Conservation (phyloP, 2,113 vertebrate species). For the Capreolus pygargus region DNA sequence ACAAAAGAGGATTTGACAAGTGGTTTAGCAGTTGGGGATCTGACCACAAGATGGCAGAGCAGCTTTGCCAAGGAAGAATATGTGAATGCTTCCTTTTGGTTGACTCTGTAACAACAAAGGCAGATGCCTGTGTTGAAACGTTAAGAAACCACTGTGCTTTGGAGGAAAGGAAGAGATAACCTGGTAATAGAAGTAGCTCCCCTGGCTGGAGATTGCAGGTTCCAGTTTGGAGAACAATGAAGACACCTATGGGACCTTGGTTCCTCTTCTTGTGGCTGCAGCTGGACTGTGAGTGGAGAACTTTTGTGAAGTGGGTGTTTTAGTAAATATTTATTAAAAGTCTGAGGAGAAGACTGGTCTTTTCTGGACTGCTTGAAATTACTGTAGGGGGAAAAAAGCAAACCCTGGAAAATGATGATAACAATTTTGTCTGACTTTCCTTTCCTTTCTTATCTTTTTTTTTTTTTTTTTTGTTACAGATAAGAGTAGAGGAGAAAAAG, state of each 20-base stretch:
- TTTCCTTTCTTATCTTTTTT: too few species aligned
- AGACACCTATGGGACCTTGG: not conserved
- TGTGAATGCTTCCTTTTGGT: not conserved
- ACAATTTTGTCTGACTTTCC: not conserved
- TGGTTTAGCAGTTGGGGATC: not conserved
- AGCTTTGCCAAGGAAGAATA: not conserved
- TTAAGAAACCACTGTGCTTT: not conserved
- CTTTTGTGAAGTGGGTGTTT: not conserved
- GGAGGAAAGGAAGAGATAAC: not conserved
- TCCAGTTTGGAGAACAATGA: not conserved
- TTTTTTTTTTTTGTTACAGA: not conserved
- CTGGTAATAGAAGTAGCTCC: not conserved
- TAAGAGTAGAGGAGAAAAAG: not conserved
- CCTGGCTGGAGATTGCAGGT: not conserved
- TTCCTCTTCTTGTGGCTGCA: slow-evolving; percentile 25
- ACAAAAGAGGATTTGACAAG: not conserved
- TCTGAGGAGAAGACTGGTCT: not conserved
- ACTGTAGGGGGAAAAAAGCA: not conserved
- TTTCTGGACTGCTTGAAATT: not conserved
- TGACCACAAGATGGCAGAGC: slow-evolving; percentile 33
- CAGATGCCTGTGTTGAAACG: not conserved
- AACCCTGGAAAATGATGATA: not conserved
- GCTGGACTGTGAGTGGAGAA: slow-evolving; percentile 26
- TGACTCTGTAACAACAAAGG: not conserved
- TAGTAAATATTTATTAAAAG: not conserved